A percentile compares a stretch with the other conserved stretches of the same genome.
These are phyloP conservation scores for Diarsia mendica DNA, from an alignment of 2,888 invertebrate species.

Conservation along the genomic window DNA sequence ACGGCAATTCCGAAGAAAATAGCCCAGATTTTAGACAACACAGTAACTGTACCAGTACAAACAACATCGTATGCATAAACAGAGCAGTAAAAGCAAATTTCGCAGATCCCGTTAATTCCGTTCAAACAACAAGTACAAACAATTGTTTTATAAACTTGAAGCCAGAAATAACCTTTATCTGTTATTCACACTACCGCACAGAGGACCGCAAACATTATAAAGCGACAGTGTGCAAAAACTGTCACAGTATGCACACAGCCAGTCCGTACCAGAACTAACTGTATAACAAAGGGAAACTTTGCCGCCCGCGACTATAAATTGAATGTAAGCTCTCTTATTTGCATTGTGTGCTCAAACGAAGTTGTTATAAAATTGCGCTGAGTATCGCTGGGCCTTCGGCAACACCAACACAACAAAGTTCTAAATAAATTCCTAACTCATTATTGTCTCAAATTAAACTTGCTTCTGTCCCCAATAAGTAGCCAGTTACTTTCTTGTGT, in stretches of 20 bases:
- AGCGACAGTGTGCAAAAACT: conserved; percentile 70
- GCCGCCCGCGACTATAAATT: conserved; percentile 75
- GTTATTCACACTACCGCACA: conserved; percentile 68
- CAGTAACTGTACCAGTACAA: conserved; percentile 40
- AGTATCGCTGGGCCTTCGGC: conserved; percentile 51
- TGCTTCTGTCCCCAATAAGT: conserved; percentile 25
- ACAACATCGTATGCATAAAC: conserved; percentile 56
- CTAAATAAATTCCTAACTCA: conserved; percentile 58
- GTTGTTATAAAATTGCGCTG: conserved; percentile 66
- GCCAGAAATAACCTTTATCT: conserved; percentile 70
- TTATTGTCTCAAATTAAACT: conserved; percentile 49
- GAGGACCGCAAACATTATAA: conserved; percentile 62
- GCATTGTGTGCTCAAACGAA: conserved; percentile 71
- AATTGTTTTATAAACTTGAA: conserved; percentile 69
- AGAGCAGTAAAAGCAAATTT: conserved; percentile 63
- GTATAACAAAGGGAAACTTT: conserved; percentile 73
- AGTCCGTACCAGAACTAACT: conserved; percentile 69
- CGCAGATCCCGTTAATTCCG: conserved; percentile 62
- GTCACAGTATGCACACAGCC: conserved; percentile 67
- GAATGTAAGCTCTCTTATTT: conserved; percentile 80
- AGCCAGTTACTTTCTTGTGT: conserved; percentile 21
- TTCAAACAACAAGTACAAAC: conserved; percentile 68
- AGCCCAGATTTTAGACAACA: conserved; percentile 47
- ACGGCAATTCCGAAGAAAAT: conserved; percentile 44
- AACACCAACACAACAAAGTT: conserved; percentile 43